Base-by-base conservation (phyloP, 2,888 invertebrate genomes). In the Nomada fabriciana region DNA sequence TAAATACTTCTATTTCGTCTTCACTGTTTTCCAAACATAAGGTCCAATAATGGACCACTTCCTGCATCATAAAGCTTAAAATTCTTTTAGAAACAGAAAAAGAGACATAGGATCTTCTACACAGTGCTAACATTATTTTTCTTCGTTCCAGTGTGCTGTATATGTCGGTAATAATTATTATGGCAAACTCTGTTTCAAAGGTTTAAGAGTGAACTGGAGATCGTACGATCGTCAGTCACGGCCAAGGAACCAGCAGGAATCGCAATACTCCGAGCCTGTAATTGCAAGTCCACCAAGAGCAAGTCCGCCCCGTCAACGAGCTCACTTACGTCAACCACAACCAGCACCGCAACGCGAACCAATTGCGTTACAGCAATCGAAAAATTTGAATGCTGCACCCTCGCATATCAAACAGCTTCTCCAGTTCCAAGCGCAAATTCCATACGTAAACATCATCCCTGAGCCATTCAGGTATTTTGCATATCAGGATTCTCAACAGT, bases 361-460 rank as follows among this genome's bases (percentile, higher is more conserved):
- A 25, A n/a, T 76, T 10, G 80, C 84, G 13, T 53, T 82, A 18
- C 72, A 42, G 4, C 85, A 75, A 60, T 86, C 88, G 0, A 90
- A 86, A 47, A 84, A 91, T n/a, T 91, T 89, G 57, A 86, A 90
- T 13, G 91, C 90, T 60, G 92, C 93, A 10, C 93, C 94, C 0
- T 80, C 91, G 4, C 89, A 91, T 50, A 93, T 94, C 53, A 91
- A 92, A 43, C 91, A 93, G 71, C 70, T 93, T 50, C 88, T 93
- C 13, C 90, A 92, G 47, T 93, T 90, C 71, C 93, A 93, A 76
- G 90, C 90, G 20, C 92, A 93, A 75, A 91, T 93, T 77, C 93
- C 93, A n/a, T 93, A 93, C 82, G 65, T 91, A 59, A 93, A 92
- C 83, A 89, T 90, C 73, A 92, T 93, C 57, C 93, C 93, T 13